These are phyloP conservation scores for Lanistes nyassanus DNA, from an alignment of 1,140 invertebrate species.

Conservation along the genomic window DNA sequence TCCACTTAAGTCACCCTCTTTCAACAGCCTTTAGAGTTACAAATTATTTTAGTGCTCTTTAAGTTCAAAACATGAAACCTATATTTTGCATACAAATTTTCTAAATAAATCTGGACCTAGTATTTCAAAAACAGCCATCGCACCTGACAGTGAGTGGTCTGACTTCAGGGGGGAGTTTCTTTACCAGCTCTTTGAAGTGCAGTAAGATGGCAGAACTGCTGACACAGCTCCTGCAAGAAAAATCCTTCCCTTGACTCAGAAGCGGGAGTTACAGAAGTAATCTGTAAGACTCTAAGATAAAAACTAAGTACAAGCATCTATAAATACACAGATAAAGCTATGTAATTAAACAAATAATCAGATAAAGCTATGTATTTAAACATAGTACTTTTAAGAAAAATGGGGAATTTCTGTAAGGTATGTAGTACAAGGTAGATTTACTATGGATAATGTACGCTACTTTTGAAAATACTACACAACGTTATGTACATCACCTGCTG, in stretches of 20 bases:
- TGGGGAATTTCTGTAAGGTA: too few species aligned
- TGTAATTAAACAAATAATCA: neutral
- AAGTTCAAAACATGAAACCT: too few species aligned
- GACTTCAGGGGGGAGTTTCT: conserved; percentile 14
- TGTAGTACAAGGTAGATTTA: too few species aligned
- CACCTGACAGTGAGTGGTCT: neutral
- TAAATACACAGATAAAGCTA: neutral
- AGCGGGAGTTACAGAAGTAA: too few species aligned
- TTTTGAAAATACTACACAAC: neutral
- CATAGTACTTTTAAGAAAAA: too few species aligned
- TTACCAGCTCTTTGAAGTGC: conserved; percentile 27
- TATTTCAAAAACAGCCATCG: neutral
- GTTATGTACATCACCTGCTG: neutral
- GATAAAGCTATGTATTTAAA: too few species aligned
- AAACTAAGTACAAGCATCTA: neutral
- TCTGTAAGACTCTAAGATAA: neutral
- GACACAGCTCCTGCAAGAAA: conserved; percentile 29
- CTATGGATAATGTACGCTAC: neutral
- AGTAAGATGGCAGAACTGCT: conserved; percentile 26
- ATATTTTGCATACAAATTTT: too few species aligned
- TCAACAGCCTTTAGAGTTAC: too few species aligned
- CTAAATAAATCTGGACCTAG: too few species aligned
- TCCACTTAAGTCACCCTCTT: too few species aligned
- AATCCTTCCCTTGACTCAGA: too few species aligned
- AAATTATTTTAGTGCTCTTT: too few species aligned